These are phyloP conservation scores for Cydia strobilella DNA, from an alignment of 1,140 invertebrate species.

Conservation along the genomic window DNA sequence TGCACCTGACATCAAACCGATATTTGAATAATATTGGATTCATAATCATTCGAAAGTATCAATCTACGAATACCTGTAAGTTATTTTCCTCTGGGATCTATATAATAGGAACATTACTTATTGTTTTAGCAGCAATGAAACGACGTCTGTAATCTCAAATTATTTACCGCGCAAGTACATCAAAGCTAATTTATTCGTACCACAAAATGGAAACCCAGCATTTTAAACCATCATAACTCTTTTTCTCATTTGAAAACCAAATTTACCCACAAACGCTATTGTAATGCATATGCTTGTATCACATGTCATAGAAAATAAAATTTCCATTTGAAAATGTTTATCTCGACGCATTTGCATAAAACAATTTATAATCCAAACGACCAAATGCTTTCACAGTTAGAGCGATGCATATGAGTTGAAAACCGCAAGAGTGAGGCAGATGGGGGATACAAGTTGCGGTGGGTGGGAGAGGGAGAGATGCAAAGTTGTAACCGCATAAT, in stretches of 20 bases:
- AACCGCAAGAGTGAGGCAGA: conserved; percentile 13
- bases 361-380: conserved; percentile 32
- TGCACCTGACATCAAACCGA: too few relatives aligned
- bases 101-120: too few relatives aligned
- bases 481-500: conserved; percentile 27
- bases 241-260: conserved; percentile 31
- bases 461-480: conserved; percentile 2
- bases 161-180: not conserved
- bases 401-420: conserved; percentile 30
- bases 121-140: too few relatives aligned
- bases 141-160: not conserved
- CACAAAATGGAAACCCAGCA: conserved; percentile 20
- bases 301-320: conserved; percentile 32
- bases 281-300: conserved; percentile 31
- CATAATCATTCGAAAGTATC: too few relatives aligned
- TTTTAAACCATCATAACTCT: conserved; percentile 28
- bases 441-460: not conserved
- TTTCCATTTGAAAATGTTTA: conserved; percentile 30
- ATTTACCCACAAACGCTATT: conserved; percentile 24
- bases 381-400: conserved; percentile 31
- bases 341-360: conserved; percentile 28
- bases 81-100: too few relatives aligned
- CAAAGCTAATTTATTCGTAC: not conserved
- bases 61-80: too few relatives aligned
- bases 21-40: too few relatives aligned